These are phyloP conservation scores for Gorilla gorilla DNA, from an alignment of 2,113 vertebrate species.

Conservation along the genomic window DNA sequence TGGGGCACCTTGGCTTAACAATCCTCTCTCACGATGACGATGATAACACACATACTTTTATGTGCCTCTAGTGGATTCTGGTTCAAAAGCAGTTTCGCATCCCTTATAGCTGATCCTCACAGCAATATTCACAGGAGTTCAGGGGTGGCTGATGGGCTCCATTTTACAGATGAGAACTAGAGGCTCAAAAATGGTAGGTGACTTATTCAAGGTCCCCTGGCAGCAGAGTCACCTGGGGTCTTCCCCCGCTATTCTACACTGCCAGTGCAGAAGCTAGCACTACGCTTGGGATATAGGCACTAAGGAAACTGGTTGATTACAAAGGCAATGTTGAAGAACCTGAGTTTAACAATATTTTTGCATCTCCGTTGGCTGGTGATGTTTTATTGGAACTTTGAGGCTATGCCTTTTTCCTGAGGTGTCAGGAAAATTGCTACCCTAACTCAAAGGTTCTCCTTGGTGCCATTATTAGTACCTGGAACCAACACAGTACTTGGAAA, in stretches of 20 bases:
- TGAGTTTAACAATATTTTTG: slow-evolving; percentile 30
- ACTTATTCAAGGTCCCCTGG: background rate
- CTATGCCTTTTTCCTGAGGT: background rate
- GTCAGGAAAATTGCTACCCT: slow-evolving; percentile 11
- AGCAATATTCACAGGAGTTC: background rate
- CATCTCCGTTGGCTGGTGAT: background rate
- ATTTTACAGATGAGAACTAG: background rate
- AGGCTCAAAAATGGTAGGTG: background rate
- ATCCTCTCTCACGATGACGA: rapidly evolving
- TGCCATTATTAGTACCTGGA: background rate
- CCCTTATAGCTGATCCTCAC: background rate
- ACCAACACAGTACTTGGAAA: background rate
- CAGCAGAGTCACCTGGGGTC: background rate
- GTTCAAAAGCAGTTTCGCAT: background rate
- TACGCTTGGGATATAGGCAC: background rate
- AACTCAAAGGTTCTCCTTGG: background rate
- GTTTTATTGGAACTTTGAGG: slow-evolving; percentile 1
- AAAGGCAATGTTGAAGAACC: background rate
- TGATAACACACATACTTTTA: background rate
- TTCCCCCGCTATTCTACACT: background rate
- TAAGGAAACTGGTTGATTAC: background rate
- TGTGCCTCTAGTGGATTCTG: background rate
- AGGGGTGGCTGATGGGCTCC: background rate
- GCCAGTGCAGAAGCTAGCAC: background rate
- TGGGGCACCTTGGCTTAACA: background rate